Base-by-base conservation (phyloP, 30 jellyfish, hydroid and myxozoan species). In the Catostylus mosaicus region DNA sequence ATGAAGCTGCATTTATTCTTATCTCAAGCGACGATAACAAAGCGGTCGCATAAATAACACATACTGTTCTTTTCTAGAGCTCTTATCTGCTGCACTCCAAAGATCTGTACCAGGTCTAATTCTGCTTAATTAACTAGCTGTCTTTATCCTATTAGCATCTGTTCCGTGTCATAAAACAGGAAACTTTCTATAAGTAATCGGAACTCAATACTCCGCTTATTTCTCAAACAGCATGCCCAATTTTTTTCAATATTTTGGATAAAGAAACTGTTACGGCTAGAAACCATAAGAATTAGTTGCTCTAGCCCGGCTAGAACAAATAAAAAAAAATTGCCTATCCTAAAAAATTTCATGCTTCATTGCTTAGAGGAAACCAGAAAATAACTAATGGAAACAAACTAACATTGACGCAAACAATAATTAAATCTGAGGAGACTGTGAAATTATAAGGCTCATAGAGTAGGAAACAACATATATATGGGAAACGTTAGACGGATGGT, bases 1-100 rank as follows among this genome's bases (percentile, higher is more conserved):
- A 57, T 7, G 26, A 57, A 23, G 72, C n/a, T 57, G 72, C 72
- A 33, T 33, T 57, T 57, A 33, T 57, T 33, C 72, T 57, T 23
- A 57, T 22, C 29, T 57, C n/a, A n/a, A n/a, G n/a, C n/a, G n/a
- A n/a, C n/a, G n/a, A n/a, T n/a, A n/a, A n/a, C 54, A 40, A 40
- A 5, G 7, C 14, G 54, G 7, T 40, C 54, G 54, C 11, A 40
- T 40, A 40, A 40, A 40, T 40, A 14, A 40, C 14, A 40, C 54
- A 14, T 40, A 40, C 14, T 5, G 14, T 40, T 40, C 54, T n/a
- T n/a, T n/a, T n/a, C n/a, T n/a, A n/a, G n/a, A n/a, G n/a, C n/a
- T n/a, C n/a, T n/a, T n/a, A n/a, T n/a, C n/a, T n/a, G n/a, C n/a
- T n/a, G n/a, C n/a, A n/a, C n/a, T n/a, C n/a, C n/a, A n/a, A n/a